Conservation (phyloP, 2,113 vertebrate species). For the Rhabdomys dilectus region DNA sequence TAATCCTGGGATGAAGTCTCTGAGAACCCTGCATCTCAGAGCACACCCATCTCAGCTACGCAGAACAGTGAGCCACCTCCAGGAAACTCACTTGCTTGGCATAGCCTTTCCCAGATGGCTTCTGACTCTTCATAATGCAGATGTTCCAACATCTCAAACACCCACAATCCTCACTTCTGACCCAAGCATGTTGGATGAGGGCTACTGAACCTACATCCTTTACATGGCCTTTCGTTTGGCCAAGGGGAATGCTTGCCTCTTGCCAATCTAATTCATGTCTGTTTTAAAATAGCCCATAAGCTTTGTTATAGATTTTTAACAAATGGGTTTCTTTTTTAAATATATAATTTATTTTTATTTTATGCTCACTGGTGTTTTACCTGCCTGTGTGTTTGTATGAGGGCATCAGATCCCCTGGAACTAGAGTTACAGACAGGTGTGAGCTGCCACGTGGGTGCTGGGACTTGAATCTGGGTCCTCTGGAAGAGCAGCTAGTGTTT, state of each 20-base stretch:
- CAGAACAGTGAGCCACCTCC: too few species aligned
- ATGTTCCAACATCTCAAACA: neutral
- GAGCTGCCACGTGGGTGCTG: too few species aligned
- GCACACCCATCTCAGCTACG: too few species aligned
- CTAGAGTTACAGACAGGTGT: too few species aligned
- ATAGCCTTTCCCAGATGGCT: too few species aligned
- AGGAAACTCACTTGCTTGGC: too few species aligned
- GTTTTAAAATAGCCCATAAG: neutral
- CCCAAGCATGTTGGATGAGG: neutral
- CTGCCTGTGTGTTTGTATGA: neutral
- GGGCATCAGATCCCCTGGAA: neutral
- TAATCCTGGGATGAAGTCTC: too few species aligned
- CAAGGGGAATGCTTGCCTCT: conserved; percentile 7
- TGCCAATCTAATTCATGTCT: neutral
- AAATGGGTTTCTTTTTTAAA: neutral
- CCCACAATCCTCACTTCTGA: neutral
- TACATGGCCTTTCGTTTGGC: neutral
- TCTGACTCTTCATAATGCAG: neutral
- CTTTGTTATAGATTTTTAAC: neutral
- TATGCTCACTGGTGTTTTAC: neutral
- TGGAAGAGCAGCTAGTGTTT: too few species aligned
- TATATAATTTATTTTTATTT: neutral
- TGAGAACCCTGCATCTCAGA: too few species aligned
- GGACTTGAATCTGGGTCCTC: too few species aligned
- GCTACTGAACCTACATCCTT: neutral